Evolutionary conservation across 2,113 vertebrate genomes (phyloP).

Genomic region (Chloropsis cyanopogon): DNA sequence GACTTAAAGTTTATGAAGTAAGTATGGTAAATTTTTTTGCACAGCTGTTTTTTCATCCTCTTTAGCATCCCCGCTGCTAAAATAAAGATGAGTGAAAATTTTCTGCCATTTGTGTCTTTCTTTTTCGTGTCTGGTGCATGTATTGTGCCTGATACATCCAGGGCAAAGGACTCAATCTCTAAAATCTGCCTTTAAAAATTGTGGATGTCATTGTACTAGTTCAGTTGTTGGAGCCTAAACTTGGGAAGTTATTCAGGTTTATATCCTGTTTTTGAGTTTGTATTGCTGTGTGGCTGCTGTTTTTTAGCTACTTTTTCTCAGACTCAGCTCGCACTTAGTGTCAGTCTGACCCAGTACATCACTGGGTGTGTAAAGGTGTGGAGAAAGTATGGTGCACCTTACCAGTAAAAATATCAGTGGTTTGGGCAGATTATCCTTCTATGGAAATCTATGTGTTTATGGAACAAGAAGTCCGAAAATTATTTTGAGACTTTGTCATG

Average conservation of each 20-base stretch:
- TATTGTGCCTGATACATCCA: background rate
- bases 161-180: background rate
- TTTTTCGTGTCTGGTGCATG: conserved; percentile 1
- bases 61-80: too few relatives aligned
- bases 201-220: background rate
- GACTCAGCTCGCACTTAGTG: background rate
- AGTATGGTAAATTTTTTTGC: background rate
- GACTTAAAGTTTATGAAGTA: conserved; percentile 12
- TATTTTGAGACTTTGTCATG: background rate
- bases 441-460: background rate
- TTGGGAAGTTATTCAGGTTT: background rate
- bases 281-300: fast-evolving
- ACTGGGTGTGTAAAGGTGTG: background rate
- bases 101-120: background rate
- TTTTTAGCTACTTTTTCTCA: background rate
- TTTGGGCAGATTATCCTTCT: background rate
- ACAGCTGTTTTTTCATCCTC: background rate
- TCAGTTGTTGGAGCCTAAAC: background rate
- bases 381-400: background rate
- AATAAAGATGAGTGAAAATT: background rate
- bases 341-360: too few relatives aligned
- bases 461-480: background rate
- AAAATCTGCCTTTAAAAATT: background rate
- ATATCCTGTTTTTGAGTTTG: background rate
- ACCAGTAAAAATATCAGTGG: background rate